Evolutionary conservation across 2,888 invertebrate species (phyloP).

Genomic region (Polylopha cassiicola): DNA sequence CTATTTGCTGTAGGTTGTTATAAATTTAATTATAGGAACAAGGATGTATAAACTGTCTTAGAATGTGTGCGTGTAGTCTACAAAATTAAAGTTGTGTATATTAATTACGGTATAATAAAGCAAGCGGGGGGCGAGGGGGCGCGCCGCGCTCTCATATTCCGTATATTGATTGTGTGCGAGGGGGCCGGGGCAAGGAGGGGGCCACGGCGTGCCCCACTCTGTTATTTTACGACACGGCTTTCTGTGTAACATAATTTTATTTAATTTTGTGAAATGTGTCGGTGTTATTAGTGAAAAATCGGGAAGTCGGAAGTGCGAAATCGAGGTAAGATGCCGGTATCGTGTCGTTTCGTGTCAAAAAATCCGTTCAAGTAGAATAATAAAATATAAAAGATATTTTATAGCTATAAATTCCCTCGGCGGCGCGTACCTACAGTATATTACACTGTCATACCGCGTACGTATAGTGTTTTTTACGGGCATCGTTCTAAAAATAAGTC

Average conservation of each 20-base stretch:
- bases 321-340: conserved; percentile 65
- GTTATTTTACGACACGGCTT: conserved; percentile 78
- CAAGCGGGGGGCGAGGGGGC: conserved; percentile 76
- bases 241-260: conserved; percentile 78
- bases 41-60: conserved; percentile 30
- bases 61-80: conserved; percentile 54
- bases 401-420: conserved; percentile 72
- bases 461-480: conserved; percentile 78
- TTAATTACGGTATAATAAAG: conserved; percentile 78
- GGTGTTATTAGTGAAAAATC: conserved; percentile 74
- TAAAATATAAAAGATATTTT: conserved; percentile 68
- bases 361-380: conserved; percentile 49
- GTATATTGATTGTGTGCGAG: conserved; percentile 78
- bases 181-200: conserved; percentile 75
- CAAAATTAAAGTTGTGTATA: conserved; percentile 69
- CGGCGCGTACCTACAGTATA: conserved; percentile 75
- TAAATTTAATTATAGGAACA: conserved; percentile 7
- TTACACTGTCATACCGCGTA: conserved; percentile 77
- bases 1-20: no score
- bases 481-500: conserved; percentile 78
- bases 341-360: conserved; percentile 54
- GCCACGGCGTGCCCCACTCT: conserved; percentile 78
- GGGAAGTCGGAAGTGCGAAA: conserved; percentile 66
- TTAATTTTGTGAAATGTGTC: conserved; percentile 77
- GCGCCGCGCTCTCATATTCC: conserved; percentile 77